These are phyloP conservation scores for Ophion obscuratus DNA, from an alignment of 2,888 invertebrate genomes.

Conservation along the genomic window DNA sequence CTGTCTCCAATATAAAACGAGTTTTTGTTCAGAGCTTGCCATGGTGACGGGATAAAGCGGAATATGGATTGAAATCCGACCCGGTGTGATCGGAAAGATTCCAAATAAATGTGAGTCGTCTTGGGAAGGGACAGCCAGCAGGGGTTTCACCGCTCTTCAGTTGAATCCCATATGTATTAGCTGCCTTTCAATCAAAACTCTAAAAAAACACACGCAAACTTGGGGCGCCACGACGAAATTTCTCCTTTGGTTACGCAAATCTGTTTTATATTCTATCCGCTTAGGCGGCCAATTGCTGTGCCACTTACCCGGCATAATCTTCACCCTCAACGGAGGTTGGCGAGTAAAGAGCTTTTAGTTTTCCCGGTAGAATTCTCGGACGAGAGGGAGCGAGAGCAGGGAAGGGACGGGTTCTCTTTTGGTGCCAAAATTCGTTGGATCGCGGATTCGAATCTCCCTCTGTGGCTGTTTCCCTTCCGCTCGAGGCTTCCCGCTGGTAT, in stretches of 20 bases:
- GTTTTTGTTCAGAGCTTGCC: background rate
- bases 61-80: background rate
- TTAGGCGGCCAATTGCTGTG: constrained; percentile 40
- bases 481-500: constrained; percentile 21
- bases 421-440: constrained; percentile 56
- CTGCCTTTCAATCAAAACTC: constrained; percentile 37
- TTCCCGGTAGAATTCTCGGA: constrained; percentile 18
- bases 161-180: constrained; percentile 25
- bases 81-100: constrained; percentile 7
- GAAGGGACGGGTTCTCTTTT: constrained; percentile 12
- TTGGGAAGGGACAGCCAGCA: background rate
- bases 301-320: constrained; percentile 16
- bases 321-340: constrained; percentile 7
- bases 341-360: constrained; percentile 33
- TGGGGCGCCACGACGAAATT: constrained; percentile 14
- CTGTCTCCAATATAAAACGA: background rate
- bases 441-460: constrained; percentile 32
- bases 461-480: constrained; percentile 40
- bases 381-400: background rate
- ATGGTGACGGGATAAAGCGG: background rate
- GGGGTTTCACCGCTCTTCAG: constrained; percentile 7
- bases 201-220: background rate
- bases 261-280: constrained; percentile 33
- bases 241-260: constrained; percentile 31
- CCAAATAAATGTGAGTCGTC: constrained; percentile 1